phyloP scores from a whole-genome alignment of 2,888 invertebrate species.

The Ferdinandea cuprea region DNA sequence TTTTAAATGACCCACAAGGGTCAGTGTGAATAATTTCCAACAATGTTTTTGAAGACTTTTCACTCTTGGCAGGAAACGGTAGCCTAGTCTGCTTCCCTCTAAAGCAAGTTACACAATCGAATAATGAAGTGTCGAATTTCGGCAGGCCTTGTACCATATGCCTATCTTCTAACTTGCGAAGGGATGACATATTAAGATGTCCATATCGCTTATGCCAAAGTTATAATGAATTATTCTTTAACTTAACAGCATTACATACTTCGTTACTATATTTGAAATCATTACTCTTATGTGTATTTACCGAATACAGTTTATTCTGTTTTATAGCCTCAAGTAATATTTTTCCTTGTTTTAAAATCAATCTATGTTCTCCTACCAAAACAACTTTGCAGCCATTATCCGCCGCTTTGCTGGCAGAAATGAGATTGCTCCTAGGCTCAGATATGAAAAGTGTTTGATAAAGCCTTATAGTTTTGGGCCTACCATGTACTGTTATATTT shows the following conservation, averaged over 20 bases:
- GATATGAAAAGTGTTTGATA: constrained; percentile 28
- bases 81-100: constrained; percentile 34
- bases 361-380: constrained; percentile 10
- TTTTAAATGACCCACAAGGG: not conserved
- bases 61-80: constrained; percentile 13
- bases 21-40: constrained; percentile 50
- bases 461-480: constrained; percentile 5
- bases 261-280: no score
- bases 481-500: constrained; percentile 10
- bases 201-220: constrained; percentile 12
- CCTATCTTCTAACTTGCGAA: not conserved
- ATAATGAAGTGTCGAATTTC: not conserved
- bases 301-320: not conserved
- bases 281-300: not conserved
- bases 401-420: constrained; percentile 21
- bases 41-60: constrained; percentile 21
- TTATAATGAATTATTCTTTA: constrained; percentile 3
- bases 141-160: not conserved
- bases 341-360: not conserved
- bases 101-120: constrained; percentile 20
- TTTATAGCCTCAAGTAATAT: constrained; percentile 1
- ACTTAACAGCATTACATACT: no score
- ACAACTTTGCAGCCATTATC: constrained; percentile 6
- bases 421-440: constrained; percentile 26
- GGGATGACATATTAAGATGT: not conserved